These are phyloP conservation scores for Coleophora deauratella DNA, from an alignment of 2,888 invertebrate species.

Conservation along the genomic window DNA sequence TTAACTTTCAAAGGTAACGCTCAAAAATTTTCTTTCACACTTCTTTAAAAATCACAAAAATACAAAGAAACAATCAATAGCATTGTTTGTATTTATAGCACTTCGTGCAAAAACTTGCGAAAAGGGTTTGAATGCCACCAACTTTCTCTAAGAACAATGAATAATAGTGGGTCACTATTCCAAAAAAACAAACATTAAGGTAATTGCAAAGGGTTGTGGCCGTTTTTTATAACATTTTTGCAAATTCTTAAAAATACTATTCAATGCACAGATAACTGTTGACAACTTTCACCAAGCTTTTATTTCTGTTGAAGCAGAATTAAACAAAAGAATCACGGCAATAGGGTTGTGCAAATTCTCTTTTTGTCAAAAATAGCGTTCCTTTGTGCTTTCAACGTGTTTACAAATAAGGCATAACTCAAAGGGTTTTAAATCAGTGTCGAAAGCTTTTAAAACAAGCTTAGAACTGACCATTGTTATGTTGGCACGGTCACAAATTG, in stretches of 20 bases:
- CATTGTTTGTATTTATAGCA: conserved; percentile 18
- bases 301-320: conserved; percentile 30
- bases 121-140: conserved; percentile 53
- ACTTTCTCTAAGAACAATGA: conserved; percentile 57
- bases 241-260: conserved; percentile 17
- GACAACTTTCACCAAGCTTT: conserved; percentile 41
- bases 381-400: conserved; percentile 62
- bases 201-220: neutral
- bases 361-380: conserved; percentile 48
- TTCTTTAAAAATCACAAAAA: conserved; percentile 14
- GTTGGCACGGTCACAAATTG: conserved; percentile 65
- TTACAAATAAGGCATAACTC: conserved; percentile 69
- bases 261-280: conserved; percentile 16
- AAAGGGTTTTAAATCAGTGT: conserved; percentile 73
- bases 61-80: conserved; percentile 24
- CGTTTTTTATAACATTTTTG: neutral
- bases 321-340: conserved; percentile 57
- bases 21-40: neutral
- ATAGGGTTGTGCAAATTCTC: conserved; percentile 65
- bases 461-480: conserved; percentile 69
- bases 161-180: conserved; percentile 35
- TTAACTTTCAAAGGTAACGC: neutral
- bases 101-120: conserved; percentile 32
- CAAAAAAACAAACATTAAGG: conserved; percentile 13
- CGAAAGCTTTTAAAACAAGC: conserved; percentile 71